Conservation (phyloP, 2,888 invertebrate species). For the Electrophaes corylata region DNA sequence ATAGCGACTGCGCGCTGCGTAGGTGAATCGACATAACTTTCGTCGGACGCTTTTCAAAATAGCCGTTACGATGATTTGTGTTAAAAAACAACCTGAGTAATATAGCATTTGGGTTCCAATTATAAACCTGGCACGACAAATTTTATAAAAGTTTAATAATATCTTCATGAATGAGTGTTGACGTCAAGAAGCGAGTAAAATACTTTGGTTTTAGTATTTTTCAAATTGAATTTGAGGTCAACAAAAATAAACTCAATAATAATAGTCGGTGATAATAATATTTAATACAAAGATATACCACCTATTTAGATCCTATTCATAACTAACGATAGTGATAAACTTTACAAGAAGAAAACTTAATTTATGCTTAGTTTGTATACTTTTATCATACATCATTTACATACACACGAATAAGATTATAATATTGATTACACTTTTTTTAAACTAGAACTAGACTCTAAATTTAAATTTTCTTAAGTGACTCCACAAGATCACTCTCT, state of each 20-base stretch:
- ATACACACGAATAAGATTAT: conserved; percentile 21
- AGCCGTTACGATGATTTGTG: conserved; percentile 44
- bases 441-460: background rate
- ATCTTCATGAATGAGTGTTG: conserved; percentile 75
- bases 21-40: conserved; percentile 14
- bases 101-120: conserved; percentile 45
- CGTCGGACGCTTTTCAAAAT: conserved; percentile 43
- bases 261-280: conserved; percentile 31
- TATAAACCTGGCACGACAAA: conserved; percentile 56
- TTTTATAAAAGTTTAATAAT: conserved; percentile 42
- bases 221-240: conserved; percentile 21
- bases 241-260: conserved; percentile 32
- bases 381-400: conserved; percentile 22
- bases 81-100: conserved; percentile 44
- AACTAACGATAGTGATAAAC: conserved; percentile 26
- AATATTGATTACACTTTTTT: conserved; percentile 31
- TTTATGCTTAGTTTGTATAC: conserved; percentile 9
- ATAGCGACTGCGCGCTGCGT: conserved; percentile 9
- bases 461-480: background rate
- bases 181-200: conserved; percentile 63
- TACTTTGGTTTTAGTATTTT: conserved; percentile 32
- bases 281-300: conserved; percentile 36
- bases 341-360: conserved; percentile 29
- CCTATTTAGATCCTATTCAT: conserved; percentile 19
- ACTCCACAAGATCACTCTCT: background rate